Percentiles rank a stretch among this genome's conserved stretches.
Evolutionary conservation across 2,888 invertebrate genomes (phyloP).

Genomic region (Ditylenchus weischeri): DNA sequence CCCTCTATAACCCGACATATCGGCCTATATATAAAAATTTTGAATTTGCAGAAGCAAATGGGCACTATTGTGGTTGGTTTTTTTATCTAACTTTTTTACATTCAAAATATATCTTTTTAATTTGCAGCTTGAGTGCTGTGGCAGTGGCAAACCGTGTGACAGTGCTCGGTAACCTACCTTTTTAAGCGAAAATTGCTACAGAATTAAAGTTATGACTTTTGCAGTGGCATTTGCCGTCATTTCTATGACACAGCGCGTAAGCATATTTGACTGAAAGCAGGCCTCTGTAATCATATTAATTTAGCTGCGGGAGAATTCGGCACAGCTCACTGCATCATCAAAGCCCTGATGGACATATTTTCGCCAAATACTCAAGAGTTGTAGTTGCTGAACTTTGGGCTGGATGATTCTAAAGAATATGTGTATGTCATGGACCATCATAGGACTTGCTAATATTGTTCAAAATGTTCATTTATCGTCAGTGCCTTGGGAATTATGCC

Average conservation of each 20-base stretch:
- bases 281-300: not conserved
- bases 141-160: slow-evolving; percentile 69
- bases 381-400: too few species aligned
- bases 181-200: too few species aligned
- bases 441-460: too few species aligned
- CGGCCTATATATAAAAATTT: not conserved
- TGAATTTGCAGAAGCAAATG: slow-evolving; percentile 70
- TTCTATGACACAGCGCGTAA: slow-evolving; percentile 88
- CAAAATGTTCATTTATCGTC: too few species aligned
- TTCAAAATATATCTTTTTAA: too few species aligned
- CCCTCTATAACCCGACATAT: too few species aligned
- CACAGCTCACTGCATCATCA: slow-evolving; percentile 86
- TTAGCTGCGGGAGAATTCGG: slow-evolving; percentile 87
- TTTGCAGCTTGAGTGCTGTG: slow-evolving; percentile 76
- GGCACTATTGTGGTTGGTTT: slow-evolving; percentile 74
- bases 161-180: slow-evolving; percentile 69
- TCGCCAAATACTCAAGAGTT: slow-evolving; percentile 12
- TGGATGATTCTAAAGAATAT: too few species aligned
- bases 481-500: too few species aligned
- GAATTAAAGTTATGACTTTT: too few species aligned
- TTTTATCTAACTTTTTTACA: too few species aligned
- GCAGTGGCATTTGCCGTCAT: slow-evolving; percentile 83
- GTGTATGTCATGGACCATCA: too few species aligned
- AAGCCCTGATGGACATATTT: slow-evolving; percentile 59
- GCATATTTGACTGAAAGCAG: not conserved